Base-by-base conservation (phyloP, 2,113 vertebrate species). In the Craseonycteris thonglongyai region DNA sequence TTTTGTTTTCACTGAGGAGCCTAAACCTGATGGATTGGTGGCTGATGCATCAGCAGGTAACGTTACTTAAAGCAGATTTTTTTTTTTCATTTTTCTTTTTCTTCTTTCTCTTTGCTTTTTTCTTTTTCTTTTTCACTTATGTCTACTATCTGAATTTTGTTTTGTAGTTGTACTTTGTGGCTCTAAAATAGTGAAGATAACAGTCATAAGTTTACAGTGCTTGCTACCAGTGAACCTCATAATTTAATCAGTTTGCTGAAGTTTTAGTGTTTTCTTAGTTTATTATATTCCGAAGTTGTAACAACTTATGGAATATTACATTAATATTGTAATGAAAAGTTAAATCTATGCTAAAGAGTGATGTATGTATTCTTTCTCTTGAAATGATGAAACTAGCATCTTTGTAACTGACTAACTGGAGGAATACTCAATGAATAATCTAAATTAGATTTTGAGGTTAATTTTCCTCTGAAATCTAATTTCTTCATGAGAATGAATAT, bases 31-130 rank as follows among this genome's bases (percentile, higher is more conserved):
- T 97, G 99, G 99, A 90, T 97, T 98, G 97, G 95, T 97, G 84
- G 96, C 97, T 61, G 69, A 98, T 68, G 98, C 98, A 18, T 98
- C 99, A 95, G 96, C 99, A 98, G 99, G 99, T 99, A 97, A 94
- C 90, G 92, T 96, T 96, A 95, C 96, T 97, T 96, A 86, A 78
- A 93, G 96, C 7, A 71, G 13, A 40, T 88, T 18, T 21, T 69
- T 61, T 28, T 58, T 89, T 71, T 80, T 90, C 35, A 16, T 24
- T 95, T 96, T 78, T 69, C 13, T 71, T 72, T 71, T 51, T 71
- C 8, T 40, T 79, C 30, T 72, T 88, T 35, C 2, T 72, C 10
- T 54, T 72, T 2, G 14, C 58, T 63, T 81, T 68, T 85, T 11
- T 47, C 56, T 28, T 33, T 81, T 59, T 42, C 13, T n/a, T 79